phyloP scores from a whole-genome alignment of 2,888 invertebrate species.

The Lithophane leautieri region DNA sequence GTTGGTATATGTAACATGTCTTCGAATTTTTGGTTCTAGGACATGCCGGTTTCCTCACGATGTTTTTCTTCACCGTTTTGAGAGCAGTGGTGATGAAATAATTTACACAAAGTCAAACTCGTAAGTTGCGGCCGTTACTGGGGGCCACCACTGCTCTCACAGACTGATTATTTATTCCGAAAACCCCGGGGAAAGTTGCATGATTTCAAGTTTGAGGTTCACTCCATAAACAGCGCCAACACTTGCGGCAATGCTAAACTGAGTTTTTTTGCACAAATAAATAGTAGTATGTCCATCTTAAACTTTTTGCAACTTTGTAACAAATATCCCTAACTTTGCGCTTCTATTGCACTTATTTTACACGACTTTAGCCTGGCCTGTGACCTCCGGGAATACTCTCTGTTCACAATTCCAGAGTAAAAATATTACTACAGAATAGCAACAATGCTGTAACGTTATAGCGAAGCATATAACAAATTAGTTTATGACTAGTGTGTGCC shows the following conservation, averaged over 20 bases:
- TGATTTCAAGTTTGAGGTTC: neutral
- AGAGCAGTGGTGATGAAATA: too few relatives aligned
- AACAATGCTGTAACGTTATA: neutral
- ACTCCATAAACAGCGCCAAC: neutral
- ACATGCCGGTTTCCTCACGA: too few relatives aligned
- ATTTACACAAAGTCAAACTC: too few relatives aligned
- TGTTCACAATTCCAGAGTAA: conserved; percentile 16
- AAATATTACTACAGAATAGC: conserved; percentile 15
- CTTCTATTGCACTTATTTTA: conserved; percentile 9
- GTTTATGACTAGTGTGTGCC: conserved; percentile 29
- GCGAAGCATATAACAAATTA: conserved; percentile 31
- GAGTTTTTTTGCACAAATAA: neutral
- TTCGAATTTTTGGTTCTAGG: too few relatives aligned
- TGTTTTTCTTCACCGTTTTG: too few relatives aligned
- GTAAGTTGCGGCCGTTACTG: too few relatives aligned
- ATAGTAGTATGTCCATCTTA: too few relatives aligned
- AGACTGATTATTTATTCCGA: too few relatives aligned
- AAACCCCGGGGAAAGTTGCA: neutral
- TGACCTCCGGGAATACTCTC: conserved; percentile 18
- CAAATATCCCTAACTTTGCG: neutral
- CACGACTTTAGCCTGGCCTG: neutral
- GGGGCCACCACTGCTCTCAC: too few relatives aligned
- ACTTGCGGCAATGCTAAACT: neutral
- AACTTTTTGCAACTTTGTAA: neutral
- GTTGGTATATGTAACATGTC: too few relatives aligned